These are phyloP conservation scores for Heterocephalus glaber DNA, from an alignment of 2,113 vertebrate species.

Conservation along the genomic window DNA sequence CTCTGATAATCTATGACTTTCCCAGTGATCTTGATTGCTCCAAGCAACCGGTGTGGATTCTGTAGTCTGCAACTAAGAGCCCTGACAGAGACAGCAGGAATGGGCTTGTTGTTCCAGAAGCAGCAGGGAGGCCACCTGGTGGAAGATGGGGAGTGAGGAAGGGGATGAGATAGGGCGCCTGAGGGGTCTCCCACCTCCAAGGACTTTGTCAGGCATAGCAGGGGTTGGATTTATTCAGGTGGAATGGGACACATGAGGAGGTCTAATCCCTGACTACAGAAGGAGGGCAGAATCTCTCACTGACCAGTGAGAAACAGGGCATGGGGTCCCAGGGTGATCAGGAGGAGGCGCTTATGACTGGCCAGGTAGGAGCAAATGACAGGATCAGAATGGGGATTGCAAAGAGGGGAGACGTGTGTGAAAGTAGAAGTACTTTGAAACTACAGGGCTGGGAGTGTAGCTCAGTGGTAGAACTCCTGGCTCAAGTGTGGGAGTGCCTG, in stretches of 20 bases:
- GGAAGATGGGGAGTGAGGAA: background rate
- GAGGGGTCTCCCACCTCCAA: background rate
- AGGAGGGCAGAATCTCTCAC: background rate
- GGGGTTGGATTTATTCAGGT: background rate
- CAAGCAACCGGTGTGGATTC: background rate
- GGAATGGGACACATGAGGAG: background rate
- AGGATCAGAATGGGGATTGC: background rate
- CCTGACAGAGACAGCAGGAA: background rate
- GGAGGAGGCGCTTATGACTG: background rate
- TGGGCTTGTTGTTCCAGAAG: background rate
- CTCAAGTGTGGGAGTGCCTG: background rate
- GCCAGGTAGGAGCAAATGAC: background rate
- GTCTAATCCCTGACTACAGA: background rate
- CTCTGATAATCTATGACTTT: background rate
- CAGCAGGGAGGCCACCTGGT: background rate
- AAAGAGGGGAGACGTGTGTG: background rate
- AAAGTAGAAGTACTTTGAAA: conserved; percentile 3
- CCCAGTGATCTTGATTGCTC: background rate
- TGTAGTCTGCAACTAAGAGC: background rate
- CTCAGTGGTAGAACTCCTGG: background rate
- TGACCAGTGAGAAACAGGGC: background rate
- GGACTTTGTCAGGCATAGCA: background rate
- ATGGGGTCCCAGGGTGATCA: background rate
- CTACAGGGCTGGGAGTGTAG: background rate
- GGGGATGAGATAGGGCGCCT: background rate